Percentiles rank a stretch among this genome's conserved stretches.
Evolutionary conservation across 2,113 vertebrate genomes (phyloP).

Genomic region (Hystrix cristata): DNA sequence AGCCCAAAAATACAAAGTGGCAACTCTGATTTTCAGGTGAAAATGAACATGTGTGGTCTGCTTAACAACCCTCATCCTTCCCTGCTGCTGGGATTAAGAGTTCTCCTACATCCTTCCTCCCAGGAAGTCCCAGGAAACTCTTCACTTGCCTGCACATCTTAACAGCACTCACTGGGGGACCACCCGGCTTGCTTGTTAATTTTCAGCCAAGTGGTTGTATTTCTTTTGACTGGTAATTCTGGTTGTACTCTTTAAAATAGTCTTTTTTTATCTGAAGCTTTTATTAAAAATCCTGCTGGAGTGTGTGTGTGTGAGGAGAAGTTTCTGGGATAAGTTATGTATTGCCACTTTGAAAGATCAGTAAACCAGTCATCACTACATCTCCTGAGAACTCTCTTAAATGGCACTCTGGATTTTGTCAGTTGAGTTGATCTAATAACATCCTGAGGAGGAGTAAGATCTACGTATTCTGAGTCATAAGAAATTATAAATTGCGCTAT

Average conservation of each 20-base stretch:
- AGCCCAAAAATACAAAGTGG: not conserved
- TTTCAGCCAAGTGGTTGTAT: not conserved
- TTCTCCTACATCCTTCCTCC: not conserved
- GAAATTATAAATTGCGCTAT: slow-evolving; percentile 25
- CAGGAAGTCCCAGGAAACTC: not conserved
- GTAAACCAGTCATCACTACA: not conserved
- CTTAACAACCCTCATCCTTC: not conserved
- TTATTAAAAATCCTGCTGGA: not conserved
- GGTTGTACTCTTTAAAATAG: not conserved
- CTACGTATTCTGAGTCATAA: not conserved
- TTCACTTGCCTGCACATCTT: not conserved
- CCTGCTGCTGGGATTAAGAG: not conserved
- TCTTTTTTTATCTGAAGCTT: not conserved
- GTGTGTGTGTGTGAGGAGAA: not conserved
- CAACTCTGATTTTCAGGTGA: slow-evolving; percentile 3
- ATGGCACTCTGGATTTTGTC: not conserved
- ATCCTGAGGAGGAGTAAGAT: not conserved
- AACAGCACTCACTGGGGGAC: not conserved
- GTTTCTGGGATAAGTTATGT: not conserved
- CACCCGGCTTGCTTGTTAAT: not conserved
- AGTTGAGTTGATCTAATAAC: not conserved
- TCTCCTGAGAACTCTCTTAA: slow-evolving; percentile 1
- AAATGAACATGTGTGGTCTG: not conserved
- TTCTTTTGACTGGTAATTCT: slow-evolving; percentile 15
- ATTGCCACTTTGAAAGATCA: slow-evolving; percentile 8